Percentiles rank a stretch among this genome's conserved stretches.
Conservation (phyloP, 2,113 vertebrate species). For the Sardina pilchardus region DNA sequence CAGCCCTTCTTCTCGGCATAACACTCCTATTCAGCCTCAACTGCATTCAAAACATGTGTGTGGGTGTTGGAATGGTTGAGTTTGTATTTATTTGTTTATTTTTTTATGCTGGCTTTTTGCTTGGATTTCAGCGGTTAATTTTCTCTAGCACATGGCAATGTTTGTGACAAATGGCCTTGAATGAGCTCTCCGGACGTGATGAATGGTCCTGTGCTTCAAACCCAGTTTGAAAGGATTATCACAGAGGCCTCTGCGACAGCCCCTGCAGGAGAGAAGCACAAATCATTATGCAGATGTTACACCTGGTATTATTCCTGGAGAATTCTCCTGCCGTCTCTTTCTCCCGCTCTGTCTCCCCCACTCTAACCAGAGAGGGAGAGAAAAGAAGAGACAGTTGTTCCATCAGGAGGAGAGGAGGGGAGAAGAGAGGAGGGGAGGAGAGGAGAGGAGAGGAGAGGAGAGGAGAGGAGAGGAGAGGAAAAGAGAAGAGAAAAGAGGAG, state of each 20-base stretch:
- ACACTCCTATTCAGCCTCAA: background rate
- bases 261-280: slow-evolving; percentile 41
- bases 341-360: background rate
- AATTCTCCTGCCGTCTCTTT: slow-evolving; percentile 21
- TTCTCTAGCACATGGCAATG: slow-evolving; percentile 31
- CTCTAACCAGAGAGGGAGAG: background rate
- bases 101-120: background rate
- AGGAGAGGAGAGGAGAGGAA: too few species aligned
- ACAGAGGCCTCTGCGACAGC: slow-evolving; percentile 37
- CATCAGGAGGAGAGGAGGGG: background rate
- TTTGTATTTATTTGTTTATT: background rate
- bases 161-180: slow-evolving; percentile 43
- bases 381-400: background rate
- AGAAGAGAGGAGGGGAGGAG: too few species aligned
- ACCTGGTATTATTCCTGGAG: slow-evolving; percentile 56
- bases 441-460: too few species aligned
- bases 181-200: slow-evolving; percentile 37
- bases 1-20: background rate
- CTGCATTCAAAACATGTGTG: background rate
- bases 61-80: background rate
- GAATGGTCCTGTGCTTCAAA: slow-evolving; percentile 46
- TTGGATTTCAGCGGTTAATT: slow-evolving; percentile 14
- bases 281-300: slow-evolving; percentile 49
- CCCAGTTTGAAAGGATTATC: slow-evolving; percentile 48
- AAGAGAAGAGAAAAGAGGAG: background rate